Base-by-base conservation (phyloP, 2,113 vertebrate species). In the Alligator sinensis region DNA sequence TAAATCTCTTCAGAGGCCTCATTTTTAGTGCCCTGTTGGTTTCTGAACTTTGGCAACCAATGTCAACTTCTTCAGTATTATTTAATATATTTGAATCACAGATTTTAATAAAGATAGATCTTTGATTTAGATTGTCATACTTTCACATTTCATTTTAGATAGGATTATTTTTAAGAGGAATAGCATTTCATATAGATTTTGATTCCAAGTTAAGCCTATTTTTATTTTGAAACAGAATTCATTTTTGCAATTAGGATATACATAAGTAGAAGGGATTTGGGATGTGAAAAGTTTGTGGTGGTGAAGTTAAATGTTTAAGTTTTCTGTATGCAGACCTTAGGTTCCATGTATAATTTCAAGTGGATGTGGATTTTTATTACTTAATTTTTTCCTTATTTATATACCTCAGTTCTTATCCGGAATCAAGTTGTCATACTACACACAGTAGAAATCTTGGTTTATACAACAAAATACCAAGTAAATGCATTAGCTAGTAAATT, bases 401-500 rank as follows among this genome's bases (percentile, higher is more conserved):
- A n/a, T 16, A 11, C 30, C 10, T 34, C 10, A 70, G 3, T 72
- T 72, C 19, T 38, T n/a, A n/a, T 22, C 12, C 19, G 66, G 70
- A 74, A 5, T 74, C 68, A 24, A 38, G 34, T 74, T 22, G 30
- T 24, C 47, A 19, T 6, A 24, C n/a, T 34, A 10, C 30, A 79
- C n/a, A 17, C 22, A 38, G 3, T 61, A 17, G 58, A 3, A 9
- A 0, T 55, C 70, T 14, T 74, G 14, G 5, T 25, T 28, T 54
- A 34, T 25, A 24, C 14, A 34, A 72, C 0, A 12, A n/a, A 24
- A 34, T 25, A 9, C 0, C 5, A 10, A 78, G 59, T 8, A 21
- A 3, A 6, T 8, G 5, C 24, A 6, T 1, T 57, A 1, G 3
- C 9, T 60, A 2, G 24, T 25, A 18, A 28, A 72, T 17, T 0